Conservation (phyloP, 2,888 invertebrate genomes). For the Melangyna quadrimaculata region DNA sequence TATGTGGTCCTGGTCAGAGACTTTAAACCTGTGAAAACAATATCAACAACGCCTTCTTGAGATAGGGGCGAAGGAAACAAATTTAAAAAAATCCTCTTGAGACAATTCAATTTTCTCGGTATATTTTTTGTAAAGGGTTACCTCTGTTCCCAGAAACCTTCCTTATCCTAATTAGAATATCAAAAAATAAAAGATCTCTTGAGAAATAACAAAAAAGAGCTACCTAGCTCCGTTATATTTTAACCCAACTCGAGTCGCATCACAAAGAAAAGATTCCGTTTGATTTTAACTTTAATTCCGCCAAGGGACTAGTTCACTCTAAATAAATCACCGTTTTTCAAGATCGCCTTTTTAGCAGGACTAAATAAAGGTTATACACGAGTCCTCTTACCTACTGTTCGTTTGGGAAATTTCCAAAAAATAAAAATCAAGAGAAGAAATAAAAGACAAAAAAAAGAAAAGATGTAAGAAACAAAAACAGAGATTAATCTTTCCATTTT, state of each 20-base stretch:
- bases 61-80: not conserved
- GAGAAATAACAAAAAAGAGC: constrained; percentile 3
- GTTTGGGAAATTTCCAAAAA: constrained; percentile 6
- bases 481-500: constrained; percentile 64
- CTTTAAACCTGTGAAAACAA: constrained; percentile 13
- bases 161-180: constrained; percentile 47
- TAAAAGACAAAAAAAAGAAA: not conserved
- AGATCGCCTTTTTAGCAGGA: constrained; percentile 29
- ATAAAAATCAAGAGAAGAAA: constrained; percentile 1
- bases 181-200: constrained; percentile 29
- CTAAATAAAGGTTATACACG: constrained; percentile 60
- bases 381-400: constrained; percentile 46
- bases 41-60: not conserved
- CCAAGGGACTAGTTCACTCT: constrained; percentile 22
- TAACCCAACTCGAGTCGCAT: constrained; percentile 1
- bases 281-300: constrained; percentile 31
- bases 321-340: constrained; percentile 52
- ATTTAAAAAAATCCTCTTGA: constrained; percentile 8
- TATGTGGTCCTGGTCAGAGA: constrained; percentile 1
- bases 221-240: not conserved
- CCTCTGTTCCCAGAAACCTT: not conserved
- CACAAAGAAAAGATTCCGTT: constrained; percentile 28
- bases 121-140: not conserved
- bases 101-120: constrained; percentile 9
- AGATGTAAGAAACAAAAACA: constrained; percentile 58